phyloP scores from a whole-genome alignment of 1,140 invertebrate genomes.

The Mycetomoellerius zeteki region DNA sequence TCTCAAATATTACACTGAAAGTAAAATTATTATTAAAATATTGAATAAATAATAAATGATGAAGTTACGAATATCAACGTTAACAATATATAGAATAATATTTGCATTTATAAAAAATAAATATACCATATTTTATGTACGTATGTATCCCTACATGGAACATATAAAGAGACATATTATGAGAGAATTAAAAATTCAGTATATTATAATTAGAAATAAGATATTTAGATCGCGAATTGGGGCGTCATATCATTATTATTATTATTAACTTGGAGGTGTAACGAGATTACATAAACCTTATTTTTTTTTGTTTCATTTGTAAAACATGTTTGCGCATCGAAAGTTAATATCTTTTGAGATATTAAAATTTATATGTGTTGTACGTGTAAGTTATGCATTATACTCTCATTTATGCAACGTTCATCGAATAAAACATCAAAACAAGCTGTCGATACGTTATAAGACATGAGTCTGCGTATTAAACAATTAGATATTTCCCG shows the following conservation, averaged over 20 bases:
- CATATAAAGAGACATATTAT: background rate
- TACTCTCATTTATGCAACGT: background rate
- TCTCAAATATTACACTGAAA: background rate
- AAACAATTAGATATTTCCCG: background rate
- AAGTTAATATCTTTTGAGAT: background rate
- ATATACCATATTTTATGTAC: background rate
- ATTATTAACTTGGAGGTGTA: background rate
- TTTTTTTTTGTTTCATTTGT: background rate
- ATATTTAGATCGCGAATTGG: background rate
- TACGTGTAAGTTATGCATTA: background rate
- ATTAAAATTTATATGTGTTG: background rate
- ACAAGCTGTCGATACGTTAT: background rate
- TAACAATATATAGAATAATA: background rate
- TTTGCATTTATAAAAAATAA: background rate
- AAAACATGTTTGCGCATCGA: background rate
- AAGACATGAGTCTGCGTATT: background rate
- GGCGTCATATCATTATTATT: background rate
- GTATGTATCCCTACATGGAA: too few relatives aligned
- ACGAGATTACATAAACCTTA: background rate
- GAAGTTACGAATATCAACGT: background rate
- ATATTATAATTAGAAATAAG: background rate
- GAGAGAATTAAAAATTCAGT: background rate
- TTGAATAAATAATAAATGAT: background rate
- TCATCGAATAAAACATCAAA: background rate
- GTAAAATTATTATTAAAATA: slow-evolving; percentile 4